A percentile compares a stretch with the other conserved stretches of the same genome.
These are phyloP conservation scores for Argyra leucocephala DNA, from an alignment of 2,888 invertebrate species.

Conservation along the genomic window DNA sequence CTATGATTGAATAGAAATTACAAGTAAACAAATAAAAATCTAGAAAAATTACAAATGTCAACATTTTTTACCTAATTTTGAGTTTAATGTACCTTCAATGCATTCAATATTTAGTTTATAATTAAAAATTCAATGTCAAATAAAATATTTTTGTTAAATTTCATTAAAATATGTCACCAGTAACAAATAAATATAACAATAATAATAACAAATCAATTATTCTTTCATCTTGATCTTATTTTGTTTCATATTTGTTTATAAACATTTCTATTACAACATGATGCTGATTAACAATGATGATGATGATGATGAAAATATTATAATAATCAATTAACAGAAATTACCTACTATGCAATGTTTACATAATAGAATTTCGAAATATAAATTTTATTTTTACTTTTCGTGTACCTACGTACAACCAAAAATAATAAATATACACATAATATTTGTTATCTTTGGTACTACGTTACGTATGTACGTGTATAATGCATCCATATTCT, in stretches of 20 bases:
- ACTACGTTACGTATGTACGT: too few relatives aligned
- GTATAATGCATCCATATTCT: too few relatives aligned
- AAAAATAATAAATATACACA: too few relatives aligned
- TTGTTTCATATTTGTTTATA: background rate
- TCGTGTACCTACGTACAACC: too few relatives aligned
- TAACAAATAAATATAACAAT: background rate
- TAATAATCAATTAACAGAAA: too few relatives aligned
- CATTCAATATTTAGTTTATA: background rate
- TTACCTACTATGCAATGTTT: too few relatives aligned
- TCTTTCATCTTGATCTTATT: constrained; percentile 6
- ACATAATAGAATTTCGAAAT: too few relatives aligned
- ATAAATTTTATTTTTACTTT: too few relatives aligned
- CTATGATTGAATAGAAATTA: too few relatives aligned
- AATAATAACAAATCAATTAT: background rate
- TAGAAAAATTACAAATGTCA: background rate
- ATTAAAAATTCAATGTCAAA: constrained; percentile 3
- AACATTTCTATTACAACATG: background rate
- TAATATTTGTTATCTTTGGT: too few relatives aligned
- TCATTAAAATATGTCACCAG: background rate
- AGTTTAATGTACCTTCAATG: too few relatives aligned
- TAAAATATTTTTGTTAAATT: background rate
- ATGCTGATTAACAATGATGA: background rate
- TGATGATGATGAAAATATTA: background rate
- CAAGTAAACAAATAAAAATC: too few relatives aligned
- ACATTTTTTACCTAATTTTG: background rate